phyloP scores from a whole-genome alignment of 1,140 invertebrate genomes.

The Ooceraea biroi region DNA sequence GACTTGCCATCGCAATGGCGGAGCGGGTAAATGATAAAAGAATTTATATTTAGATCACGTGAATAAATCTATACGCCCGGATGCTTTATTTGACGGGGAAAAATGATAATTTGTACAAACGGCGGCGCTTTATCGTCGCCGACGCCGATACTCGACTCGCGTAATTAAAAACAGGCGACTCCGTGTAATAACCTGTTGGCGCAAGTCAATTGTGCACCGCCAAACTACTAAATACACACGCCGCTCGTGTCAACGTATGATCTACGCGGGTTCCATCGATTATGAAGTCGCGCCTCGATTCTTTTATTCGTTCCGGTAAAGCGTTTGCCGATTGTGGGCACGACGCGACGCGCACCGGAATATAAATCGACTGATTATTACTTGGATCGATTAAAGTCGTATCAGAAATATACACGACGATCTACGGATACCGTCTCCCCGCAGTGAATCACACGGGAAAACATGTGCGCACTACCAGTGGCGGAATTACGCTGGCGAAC shows the following conservation, averaged over 20 bases:
- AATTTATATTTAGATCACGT: conserved; percentile 38
- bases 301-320: conserved; percentile 28
- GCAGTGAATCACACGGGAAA: conserved; percentile 54
- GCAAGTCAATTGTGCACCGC: not conserved
- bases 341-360: conserved; percentile 29
- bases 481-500: not conserved
- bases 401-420: conserved; percentile 27
- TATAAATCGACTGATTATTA: conserved; percentile 59
- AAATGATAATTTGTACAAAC: conserved; percentile 41
- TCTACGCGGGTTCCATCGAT: conserved; percentile 2
- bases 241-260: conserved; percentile 25
- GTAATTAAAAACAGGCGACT: not conserved
- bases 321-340: conserved; percentile 20
- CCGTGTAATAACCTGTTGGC: conserved; percentile 20
- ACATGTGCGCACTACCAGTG: conserved; percentile 32
- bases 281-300: conserved; percentile 8
- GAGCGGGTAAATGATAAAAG: conserved; percentile 27
- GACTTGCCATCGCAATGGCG: not conserved
- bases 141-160: not conserved
- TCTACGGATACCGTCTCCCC: not conserved
- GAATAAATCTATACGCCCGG: conserved; percentile 1
- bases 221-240: conserved; percentile 25
- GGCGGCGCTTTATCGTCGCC: not conserved
- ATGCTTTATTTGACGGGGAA: not conserved
- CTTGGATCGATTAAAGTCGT: conserved; percentile 29